Conservation (phyloP, 2,888 invertebrate species). For the Rotaria socialis region DNA sequence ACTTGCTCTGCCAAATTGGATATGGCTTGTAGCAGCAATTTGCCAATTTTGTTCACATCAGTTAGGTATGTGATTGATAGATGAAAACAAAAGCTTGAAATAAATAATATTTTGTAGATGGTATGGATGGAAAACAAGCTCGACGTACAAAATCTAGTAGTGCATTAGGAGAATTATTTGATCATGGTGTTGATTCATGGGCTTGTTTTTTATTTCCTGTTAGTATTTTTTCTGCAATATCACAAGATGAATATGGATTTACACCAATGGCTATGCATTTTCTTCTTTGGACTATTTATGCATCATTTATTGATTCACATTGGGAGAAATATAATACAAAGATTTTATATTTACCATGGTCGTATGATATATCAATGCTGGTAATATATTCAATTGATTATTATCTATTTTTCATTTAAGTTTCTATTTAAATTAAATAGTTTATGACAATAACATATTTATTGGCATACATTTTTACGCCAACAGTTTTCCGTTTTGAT, state of each 20-base stretch:
- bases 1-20: slow-evolving; percentile 77
- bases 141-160: slow-evolving; percentile 85
- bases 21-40: slow-evolving; percentile 78
- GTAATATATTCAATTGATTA: not conserved
- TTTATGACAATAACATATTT: not conserved
- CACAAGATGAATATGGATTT: slow-evolving; percentile 72
- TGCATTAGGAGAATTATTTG: slow-evolving; percentile 93
- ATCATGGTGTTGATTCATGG: slow-evolving; percentile 96
- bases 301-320: slow-evolving; percentile 91
- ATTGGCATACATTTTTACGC: not conserved
- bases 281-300: slow-evolving; percentile 83
- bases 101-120: slow-evolving; percentile 65
- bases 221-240: slow-evolving; percentile 85
- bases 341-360: slow-evolving; percentile 89
- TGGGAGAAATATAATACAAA: slow-evolving; percentile 99
- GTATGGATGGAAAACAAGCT: slow-evolving; percentile 97
- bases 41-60: slow-evolving; percentile 93
- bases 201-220: slow-evolving; percentile 88
- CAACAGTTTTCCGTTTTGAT: not conserved
- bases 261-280: slow-evolving; percentile 78
- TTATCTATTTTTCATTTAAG: not conserved
- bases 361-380: slow-evolving; percentile 88
- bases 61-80: slow-evolving; percentile 66
- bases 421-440: too few relatives aligned
- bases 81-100: too few relatives aligned